Evolutionary conservation across 2,888 invertebrate genomes (phyloP).

Genomic region (Rugalucina vietnamica): DNA sequence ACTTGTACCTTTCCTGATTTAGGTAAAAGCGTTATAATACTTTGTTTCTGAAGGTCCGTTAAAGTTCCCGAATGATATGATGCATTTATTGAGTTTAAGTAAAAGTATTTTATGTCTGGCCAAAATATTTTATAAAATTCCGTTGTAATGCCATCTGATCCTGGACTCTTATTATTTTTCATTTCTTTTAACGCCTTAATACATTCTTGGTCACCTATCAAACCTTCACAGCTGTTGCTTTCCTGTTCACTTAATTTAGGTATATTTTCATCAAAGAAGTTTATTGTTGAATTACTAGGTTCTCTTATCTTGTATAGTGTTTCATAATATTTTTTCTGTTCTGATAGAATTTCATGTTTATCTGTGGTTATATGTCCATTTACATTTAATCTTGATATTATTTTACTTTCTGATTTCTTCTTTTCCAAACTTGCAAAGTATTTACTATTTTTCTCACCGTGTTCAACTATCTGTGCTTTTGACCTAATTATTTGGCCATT

Average conservation of each 20-base stretch:
- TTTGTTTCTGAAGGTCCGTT: neutral
- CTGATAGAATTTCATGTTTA: neutral
- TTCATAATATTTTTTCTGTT: neutral
- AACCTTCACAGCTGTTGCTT: neutral
- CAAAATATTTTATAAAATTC: constrained; percentile 24
- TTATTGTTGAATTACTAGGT: neutral
- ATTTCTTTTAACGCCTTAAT: neutral
- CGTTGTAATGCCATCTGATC: constrained; percentile 17
- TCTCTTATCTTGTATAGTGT: neutral
- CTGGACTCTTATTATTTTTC: constrained; percentile 24
- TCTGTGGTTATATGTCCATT: neutral
- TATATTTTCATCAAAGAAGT: neutral
- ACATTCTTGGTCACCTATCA: neutral
- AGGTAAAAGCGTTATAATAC: neutral
- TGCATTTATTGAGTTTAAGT: neutral
- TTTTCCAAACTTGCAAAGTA: neutral
- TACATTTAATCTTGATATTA: neutral
- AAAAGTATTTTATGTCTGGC: neutral
- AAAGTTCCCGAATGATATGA: neutral
- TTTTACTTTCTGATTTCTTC: neutral
- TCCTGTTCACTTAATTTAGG: neutral
- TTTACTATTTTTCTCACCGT: neutral
- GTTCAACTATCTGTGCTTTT: neutral
- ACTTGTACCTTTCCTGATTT: constrained; percentile 13
- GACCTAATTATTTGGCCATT: neutral